A percentile compares a stretch with the other conserved stretches of the same genome.
Evolutionary conservation across 2,797 vertebrate genomes (phyloP).

Genomic region (Coregonus ussuriensis): DNA sequence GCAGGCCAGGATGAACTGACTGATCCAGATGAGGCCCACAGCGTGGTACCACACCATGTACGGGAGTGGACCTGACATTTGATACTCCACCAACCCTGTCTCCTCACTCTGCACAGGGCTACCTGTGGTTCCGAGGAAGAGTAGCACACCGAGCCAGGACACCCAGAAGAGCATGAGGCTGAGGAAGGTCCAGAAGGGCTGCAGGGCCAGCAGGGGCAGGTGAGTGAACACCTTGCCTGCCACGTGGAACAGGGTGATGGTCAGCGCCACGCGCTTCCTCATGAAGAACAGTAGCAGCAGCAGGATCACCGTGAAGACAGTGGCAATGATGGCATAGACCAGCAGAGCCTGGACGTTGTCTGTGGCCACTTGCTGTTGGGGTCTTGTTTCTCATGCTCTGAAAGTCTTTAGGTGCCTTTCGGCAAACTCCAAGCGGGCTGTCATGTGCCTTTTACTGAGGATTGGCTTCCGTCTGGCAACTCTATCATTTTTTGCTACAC

Average conservation of each 20-base stretch:
- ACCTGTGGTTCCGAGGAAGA: constrained; percentile 93
- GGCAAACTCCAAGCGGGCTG: no score
- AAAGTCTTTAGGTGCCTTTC: no score
- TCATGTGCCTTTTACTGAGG: no score
- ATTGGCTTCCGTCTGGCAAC: no score
- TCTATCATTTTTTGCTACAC: no score
- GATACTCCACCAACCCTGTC: constrained; percentile 86
- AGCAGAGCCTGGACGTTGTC: constrained; percentile 83
- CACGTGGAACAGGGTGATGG: constrained; percentile 94
- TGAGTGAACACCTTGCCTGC: constrained; percentile 70
- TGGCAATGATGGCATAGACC: constrained; percentile 80
- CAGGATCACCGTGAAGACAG: constrained; percentile 87
- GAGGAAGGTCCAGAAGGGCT: constrained; percentile 96
- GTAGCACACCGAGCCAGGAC: constrained; percentile 92
- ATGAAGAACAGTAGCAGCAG: no score
- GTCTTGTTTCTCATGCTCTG: no score
- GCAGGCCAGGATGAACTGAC: constrained; percentile 95
- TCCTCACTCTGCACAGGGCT: constrained; percentile 81
- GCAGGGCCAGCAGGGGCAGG: constrained; percentile 89
- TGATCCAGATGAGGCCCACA: constrained; percentile 96
- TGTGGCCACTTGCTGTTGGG: constrained; percentile 77
- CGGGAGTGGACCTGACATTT: constrained; percentile 83
- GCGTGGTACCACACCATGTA: constrained; percentile 96
- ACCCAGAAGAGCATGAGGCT: constrained; percentile 93
- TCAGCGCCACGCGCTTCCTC: constrained; percentile 73